Base-by-base conservation (phyloP, 92 coral and sea anemone species). In the Scolanthus callimorphus region DNA sequence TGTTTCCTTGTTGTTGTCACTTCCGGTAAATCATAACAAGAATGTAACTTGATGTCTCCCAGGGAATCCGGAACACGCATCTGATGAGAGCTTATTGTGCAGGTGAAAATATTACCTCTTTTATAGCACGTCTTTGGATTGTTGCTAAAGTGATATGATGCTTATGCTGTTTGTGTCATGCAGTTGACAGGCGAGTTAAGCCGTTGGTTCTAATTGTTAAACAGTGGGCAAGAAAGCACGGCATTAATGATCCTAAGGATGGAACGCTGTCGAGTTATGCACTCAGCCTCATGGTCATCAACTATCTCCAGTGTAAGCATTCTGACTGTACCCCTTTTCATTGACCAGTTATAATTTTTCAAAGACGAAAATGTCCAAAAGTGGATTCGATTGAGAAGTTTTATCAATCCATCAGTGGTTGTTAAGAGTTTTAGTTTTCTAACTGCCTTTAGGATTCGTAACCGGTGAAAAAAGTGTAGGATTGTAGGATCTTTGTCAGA, bases 191-290 rank as follows among this genome's bases (percentile, higher is more conserved):
- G 49, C 80, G 98, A 51, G 90, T 92, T 3, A 63, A 69, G 47
- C 96, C 98, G 3, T 64, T 92, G 25, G 83, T 92, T 27, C 81
- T 92, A 86, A 65, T 88, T 21, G 67, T 92, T 1, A 92, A 92
- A 70, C 80, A 71, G 51, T 92, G 98, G 98, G 98, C 98, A 58
- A 92, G 84, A 17, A 62, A 49, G 20, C 98, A 90, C 49, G 88
- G 72, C 27, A 92, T 92, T 21, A 92, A 92, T 56, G 98, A 92
- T 71, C 88, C 98, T 17, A 92, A 88, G 49, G 73, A 62, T 30
- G 98, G 98, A 19, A 92, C 98, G 23, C 76, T 92, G 43, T 92
- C 98, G 43, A 92, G 98, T 27, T 92, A 92, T 63, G 91, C 98
- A 12, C 53, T 92, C 21, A 77, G 77, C 0, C 63, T 92, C 62